phyloP scores from a whole-genome alignment of 2,888 invertebrate species.

The Aspidapion aeneum region DNA sequence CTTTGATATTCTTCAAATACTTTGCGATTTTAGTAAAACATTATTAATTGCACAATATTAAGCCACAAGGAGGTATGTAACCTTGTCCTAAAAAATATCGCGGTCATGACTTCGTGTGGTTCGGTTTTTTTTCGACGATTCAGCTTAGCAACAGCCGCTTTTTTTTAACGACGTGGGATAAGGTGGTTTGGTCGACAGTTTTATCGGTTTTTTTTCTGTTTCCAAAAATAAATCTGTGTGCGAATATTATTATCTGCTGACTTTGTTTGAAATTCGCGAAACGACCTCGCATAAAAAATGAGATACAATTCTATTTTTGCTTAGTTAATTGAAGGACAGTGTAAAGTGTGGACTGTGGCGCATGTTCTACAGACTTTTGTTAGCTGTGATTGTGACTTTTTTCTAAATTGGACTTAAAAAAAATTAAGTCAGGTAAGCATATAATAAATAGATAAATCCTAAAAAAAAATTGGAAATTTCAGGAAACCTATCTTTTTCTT shows the following conservation, averaged over 20 bases:
- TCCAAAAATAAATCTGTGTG: neutral
- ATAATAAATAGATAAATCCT: no score
- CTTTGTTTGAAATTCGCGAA: neutral
- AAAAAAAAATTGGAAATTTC: no score
- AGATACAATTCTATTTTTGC: no score
- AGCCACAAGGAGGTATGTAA: conserved; percentile 3
- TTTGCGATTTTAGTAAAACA: neutral
- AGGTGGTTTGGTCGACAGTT: conserved; percentile 13
- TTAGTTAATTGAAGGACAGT: no score
- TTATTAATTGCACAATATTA: neutral
- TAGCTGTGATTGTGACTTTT: no score
- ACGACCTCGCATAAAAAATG: neutral
- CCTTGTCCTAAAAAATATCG: conserved; percentile 26
- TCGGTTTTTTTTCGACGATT: conserved; percentile 14
- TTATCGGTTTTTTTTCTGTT: neutral
- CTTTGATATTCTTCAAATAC: neutral
- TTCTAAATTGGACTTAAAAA: no score
- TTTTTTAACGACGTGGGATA: conserved; percentile 24
- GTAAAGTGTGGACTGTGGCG: no score
- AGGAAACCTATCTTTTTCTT: no score
- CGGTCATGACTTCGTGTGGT: conserved; percentile 25
- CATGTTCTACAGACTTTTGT: no score
- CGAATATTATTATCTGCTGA: neutral
- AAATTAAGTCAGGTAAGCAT: no score
- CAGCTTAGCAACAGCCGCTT: conserved; percentile 23